phyloP scores from a whole-genome alignment of 2,113 vertebrate genomes.

The Anolis carolinensis region DNA sequence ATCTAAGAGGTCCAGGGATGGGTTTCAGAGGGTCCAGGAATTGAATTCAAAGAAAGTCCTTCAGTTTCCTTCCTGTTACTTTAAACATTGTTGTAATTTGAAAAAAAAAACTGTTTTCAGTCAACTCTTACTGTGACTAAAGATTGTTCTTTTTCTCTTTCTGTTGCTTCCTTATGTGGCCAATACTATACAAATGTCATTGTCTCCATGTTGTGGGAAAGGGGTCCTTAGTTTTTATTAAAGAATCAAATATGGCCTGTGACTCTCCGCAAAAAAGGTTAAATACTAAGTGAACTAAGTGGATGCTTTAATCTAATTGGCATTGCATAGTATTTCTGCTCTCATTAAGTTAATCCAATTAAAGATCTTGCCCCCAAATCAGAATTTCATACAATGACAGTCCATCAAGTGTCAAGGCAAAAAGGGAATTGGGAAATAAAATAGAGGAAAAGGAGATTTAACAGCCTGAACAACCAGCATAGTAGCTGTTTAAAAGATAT shows the following conservation, averaged over 20 bases:
- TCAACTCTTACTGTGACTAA: too few relatives aligned
- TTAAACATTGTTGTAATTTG: too few relatives aligned
- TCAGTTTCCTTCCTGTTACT: background rate
- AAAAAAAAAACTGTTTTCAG: too few relatives aligned
- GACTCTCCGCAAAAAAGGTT: background rate
- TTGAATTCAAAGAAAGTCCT: background rate
- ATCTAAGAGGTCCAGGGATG: too few relatives aligned
- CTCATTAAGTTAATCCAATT: conserved; percentile 86
- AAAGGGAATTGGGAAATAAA: conserved; percentile 30
- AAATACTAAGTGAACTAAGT: conserved; percentile 68
- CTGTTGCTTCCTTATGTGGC: too few relatives aligned
- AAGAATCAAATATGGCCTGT: too few relatives aligned
- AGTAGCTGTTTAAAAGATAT: too few relatives aligned
- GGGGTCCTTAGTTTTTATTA: background rate
- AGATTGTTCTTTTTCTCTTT: too few relatives aligned
- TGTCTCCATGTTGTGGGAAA: background rate
- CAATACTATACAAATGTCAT: background rate
- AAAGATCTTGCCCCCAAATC: conserved; percentile 79
- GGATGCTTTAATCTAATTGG: conserved; percentile 83
- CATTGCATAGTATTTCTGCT: conserved; percentile 74
- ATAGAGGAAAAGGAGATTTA: conserved; percentile 7
- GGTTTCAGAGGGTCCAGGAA: too few relatives aligned
- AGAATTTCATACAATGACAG: conserved; percentile 69
- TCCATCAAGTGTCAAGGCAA: conserved; percentile 69
- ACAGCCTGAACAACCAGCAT: background rate